These are phyloP conservation scores for Eueremaeus valkanovi DNA, from an alignment of 2,888 invertebrate genomes.

Conservation along the genomic window DNA sequence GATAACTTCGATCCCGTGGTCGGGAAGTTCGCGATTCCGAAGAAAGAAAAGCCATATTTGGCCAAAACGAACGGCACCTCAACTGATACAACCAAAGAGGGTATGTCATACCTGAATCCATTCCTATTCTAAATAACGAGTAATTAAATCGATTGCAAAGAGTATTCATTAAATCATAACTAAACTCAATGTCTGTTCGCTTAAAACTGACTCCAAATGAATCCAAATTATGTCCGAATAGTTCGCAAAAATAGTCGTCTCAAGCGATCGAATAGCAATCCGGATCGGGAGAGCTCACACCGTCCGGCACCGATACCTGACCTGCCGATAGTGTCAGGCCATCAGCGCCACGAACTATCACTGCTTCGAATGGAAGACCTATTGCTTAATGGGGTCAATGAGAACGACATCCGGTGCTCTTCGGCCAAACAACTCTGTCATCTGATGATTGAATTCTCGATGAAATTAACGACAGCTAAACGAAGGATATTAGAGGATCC, in stretches of 20 bases:
- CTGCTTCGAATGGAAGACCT: slow-evolving; percentile 71
- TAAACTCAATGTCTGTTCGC: neutral
- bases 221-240: neutral
- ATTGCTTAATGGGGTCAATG: slow-evolving; percentile 61
- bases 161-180: no score
- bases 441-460: slow-evolving; percentile 70
- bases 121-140: no score
- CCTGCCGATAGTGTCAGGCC: slow-evolving; percentile 67
- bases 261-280: slow-evolving; percentile 39
- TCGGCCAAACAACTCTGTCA: slow-evolving; percentile 64
- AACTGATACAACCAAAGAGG: neutral
- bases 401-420: slow-evolving; percentile 54
- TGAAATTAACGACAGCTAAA: slow-evolving; percentile 72
- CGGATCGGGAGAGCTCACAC: slow-evolving; percentile 18
- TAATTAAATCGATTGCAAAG: no score
- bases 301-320: slow-evolving; percentile 31
- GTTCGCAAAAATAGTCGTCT: slow-evolving; percentile 32
- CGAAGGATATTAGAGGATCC: slow-evolving; percentile 74
- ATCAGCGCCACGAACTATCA: slow-evolving; percentile 70
- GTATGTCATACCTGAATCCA: neutral
- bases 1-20: slow-evolving; percentile 90
- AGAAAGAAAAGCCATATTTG: slow-evolving; percentile 49
- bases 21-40: slow-evolving; percentile 68
- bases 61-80: neutral
- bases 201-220: neutral